Evolutionary conservation across 2,797 vertebrate genomes (phyloP), one percentile per base, ranked within the genome.

Genomic region (Tokudaia tokunoshimensis): DNA sequence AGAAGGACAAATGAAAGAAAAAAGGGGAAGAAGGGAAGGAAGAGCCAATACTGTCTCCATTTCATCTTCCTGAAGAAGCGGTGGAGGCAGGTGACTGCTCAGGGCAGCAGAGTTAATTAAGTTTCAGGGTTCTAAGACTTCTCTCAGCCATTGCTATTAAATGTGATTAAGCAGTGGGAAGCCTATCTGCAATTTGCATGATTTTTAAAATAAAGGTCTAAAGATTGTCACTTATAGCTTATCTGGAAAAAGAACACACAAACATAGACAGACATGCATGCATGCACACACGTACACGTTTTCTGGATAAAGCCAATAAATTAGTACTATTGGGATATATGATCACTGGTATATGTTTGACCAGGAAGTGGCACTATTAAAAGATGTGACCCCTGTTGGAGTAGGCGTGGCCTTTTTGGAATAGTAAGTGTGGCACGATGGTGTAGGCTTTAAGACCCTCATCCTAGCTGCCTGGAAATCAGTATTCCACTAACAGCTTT

Each of bases 131-230:
- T 86, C 29, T 74, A 87, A 83, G 24, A 52, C 24, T 52, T 87
- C 41, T 88, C 37, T 82, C 82, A 94, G 76, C 29, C 20, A 41
- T 24, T 87, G 41, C 67, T 59, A 63, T 55, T 85, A 89, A 67
- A 87, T n/a, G 67, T 44, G 72, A 55, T 47, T 61, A 20, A 87
- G 52, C 44, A 75, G 15, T 61, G 4, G 41, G 91, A 20, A 93
- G 41, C 19, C 86, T 70, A 81, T 81, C 83, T 92, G 78, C 44
- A 90, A 92, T 67, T 44, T 89, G 6, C 5, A 11, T 87, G 80
- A 92, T 17, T 89, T 89, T 83, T 92, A 93, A 89, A 52, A 85
- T 72, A 88, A 92, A 92, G 47, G 14, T 31, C 61, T 47, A 87
- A 93, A 47, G 74, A 83, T 37, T 92, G 8, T 78, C 70, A 93